Conservation (phyloP, 2,797 vertebrate species). For the Apogon talboti region DNA sequence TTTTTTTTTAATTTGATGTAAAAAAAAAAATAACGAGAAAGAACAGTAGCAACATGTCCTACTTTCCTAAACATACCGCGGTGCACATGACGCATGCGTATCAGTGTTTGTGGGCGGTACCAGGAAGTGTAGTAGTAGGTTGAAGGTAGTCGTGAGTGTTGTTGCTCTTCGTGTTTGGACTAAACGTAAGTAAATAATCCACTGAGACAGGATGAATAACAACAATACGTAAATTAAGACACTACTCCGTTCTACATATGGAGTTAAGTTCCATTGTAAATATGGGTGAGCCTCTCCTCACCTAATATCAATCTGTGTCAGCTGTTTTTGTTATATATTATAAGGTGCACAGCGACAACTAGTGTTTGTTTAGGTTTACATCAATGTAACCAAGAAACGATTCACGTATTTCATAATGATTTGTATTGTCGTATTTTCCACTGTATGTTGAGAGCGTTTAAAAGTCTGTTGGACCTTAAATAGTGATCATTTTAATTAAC, state of each 20-base stretch:
- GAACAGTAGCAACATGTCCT: too few relatives aligned
- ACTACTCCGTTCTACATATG: not conserved
- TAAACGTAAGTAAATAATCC: constrained; percentile 36
- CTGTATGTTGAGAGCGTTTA: too few relatives aligned
- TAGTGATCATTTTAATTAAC: too few relatives aligned
- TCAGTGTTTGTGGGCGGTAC: not conserved
- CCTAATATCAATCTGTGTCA: not conserved
- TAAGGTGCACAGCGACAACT: constrained; percentile 43
- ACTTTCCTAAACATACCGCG: constrained; percentile 22
- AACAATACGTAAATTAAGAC: not conserved
- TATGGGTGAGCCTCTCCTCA: not conserved
- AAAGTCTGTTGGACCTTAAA: too few relatives aligned
- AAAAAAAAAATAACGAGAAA: too few relatives aligned
- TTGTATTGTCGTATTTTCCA: too few relatives aligned
- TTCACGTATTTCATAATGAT: too few relatives aligned
- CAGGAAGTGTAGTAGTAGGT: constrained; percentile 43
- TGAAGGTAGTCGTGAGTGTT: not conserved
- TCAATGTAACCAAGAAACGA: too few relatives aligned
- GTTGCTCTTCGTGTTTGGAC: constrained; percentile 4
- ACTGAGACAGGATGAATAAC: fast-evolving
- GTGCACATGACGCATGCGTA: constrained; percentile 16
- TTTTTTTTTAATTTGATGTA: too few relatives aligned
- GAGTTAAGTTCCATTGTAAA: not conserved
- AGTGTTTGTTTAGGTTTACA: not conserved
- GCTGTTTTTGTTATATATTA: not conserved